Conservation (phyloP, 2,888 invertebrate species). For the Drosophila lutescens region DNA sequence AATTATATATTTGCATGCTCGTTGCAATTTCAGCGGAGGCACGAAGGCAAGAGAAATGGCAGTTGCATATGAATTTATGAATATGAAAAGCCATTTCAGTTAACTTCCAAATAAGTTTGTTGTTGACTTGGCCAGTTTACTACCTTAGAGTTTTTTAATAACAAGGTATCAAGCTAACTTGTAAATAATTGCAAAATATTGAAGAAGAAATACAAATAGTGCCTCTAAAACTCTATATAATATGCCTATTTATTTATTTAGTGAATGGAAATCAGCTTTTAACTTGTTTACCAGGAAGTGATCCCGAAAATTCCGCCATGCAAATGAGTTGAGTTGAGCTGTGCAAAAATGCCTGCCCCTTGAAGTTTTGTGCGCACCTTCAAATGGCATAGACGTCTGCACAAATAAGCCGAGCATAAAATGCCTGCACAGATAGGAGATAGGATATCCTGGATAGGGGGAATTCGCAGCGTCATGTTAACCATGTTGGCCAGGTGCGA, state of each 20-base stretch:
- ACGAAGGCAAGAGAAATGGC: slow-evolving; percentile 51
- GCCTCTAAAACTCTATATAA: neutral
- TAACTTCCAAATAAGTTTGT: slow-evolving; percentile 5
- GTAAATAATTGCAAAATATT: neutral
- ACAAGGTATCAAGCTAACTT: neutral
- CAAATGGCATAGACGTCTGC: slow-evolving; percentile 34
- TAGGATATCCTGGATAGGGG: slow-evolving; percentile 16
- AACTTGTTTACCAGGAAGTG: neutral
- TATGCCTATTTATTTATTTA: neutral
- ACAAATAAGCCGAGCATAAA: slow-evolving; percentile 77
- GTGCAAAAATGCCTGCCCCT: slow-evolving; percentile 2
- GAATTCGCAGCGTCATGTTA: neutral
- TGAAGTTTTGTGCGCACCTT: slow-evolving; percentile 6
- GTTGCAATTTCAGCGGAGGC: slow-evolving; percentile 69
- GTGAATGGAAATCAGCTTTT: neutral
- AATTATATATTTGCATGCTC: slow-evolving; percentile 79
- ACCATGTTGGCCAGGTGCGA: slow-evolving; percentile 5
- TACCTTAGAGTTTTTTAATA: slow-evolving; percentile 6
- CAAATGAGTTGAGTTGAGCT: slow-evolving; percentile 2
- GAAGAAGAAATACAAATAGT: neutral
- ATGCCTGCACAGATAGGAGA: slow-evolving; percentile 55
- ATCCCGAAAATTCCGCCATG: neutral
- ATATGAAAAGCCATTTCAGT: slow-evolving; percentile 65
- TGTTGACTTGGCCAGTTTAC: neutral
- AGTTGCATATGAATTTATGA: slow-evolving; percentile 76